Base-by-base conservation (phyloP, 1,140 invertebrate species). In the Drosophila funebris region DNA sequence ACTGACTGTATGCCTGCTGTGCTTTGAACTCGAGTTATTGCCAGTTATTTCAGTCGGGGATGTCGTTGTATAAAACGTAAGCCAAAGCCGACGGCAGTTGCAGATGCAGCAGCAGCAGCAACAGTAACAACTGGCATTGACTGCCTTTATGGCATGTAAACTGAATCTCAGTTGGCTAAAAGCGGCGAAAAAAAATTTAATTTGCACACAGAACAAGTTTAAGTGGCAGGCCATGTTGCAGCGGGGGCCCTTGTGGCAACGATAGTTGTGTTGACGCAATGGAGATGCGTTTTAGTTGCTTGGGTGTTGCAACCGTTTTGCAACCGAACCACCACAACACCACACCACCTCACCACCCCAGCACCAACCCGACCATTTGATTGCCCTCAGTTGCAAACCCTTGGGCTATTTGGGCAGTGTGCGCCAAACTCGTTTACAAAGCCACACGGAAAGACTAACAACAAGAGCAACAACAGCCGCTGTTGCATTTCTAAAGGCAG, bases 11-110 rank as follows among this genome's bases (percentile, higher is more conserved):
- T 69, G 37, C 73, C 76, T 13, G 82, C 78, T 85, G 81, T 54
- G 82, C 66, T 85, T 85, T 85, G 82, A 88, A 82, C 82, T 87
- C 78, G 75, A 88, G 82, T 88, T 87, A 85, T 85, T 87, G 78
- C 74, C 58, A 54, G 71, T 57, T 71, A 66, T 57, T 57, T 62
- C 31, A 62, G 36, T 13, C 36, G 43, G 4, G 37, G 43, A n/a
- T 64, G 36, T 63, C 60, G 60, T 9, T 64, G 64, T 56, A 48
- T 29, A 48, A 37, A 60, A 52, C 44, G 20, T 24, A 16, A 29
- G 27, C 16, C 44, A 20, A 33, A 39, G 29, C 56, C 43, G 29
- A 1, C 16, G 31, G 48, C 67, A 27, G 18, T 13, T 24, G 50
- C 61, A 62, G 16, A 13, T 72, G 41, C 56, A 36, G 39, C 44